Conservation (phyloP, 1,140 invertebrate genomes). For the Marisa cornuarietis region DNA sequence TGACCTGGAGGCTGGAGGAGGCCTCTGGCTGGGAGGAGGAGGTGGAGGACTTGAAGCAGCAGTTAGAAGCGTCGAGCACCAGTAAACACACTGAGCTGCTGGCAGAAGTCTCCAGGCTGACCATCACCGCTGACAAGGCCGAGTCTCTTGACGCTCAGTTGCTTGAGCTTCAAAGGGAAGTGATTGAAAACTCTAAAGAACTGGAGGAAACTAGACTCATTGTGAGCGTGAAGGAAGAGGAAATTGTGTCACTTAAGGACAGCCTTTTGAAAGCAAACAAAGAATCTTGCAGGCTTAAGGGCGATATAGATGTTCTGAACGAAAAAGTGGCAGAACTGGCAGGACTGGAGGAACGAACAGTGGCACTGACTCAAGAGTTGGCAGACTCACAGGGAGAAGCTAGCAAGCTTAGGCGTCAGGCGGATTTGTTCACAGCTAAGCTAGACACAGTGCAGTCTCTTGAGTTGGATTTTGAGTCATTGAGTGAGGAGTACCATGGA, state of each 20-base stretch:
- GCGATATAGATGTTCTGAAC: constrained; percentile 30
- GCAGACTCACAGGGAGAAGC: constrained; percentile 39
- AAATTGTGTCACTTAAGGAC: constrained; percentile 14
- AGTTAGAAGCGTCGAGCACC: constrained; percentile 27
- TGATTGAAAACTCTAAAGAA: constrained; percentile 20
- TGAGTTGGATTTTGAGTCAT: constrained; percentile 49
- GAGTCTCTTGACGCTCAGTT: constrained; percentile 22
- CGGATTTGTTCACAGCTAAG: constrained; percentile 35
- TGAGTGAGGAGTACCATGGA: constrained; percentile 54
- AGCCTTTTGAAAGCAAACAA: background rate
- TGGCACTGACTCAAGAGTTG: constrained; percentile 23
- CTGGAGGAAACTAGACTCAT: constrained; percentile 24
- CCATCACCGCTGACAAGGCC: constrained; percentile 6
- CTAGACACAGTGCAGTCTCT: constrained; percentile 40
- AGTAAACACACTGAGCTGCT: constrained; percentile 19
- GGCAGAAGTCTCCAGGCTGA: constrained; percentile 13
- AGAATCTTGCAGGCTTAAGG: constrained; percentile 22
- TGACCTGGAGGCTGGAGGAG: constrained; percentile 59
- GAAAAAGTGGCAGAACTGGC: constrained; percentile 14
- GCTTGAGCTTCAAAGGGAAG: background rate
- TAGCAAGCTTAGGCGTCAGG: constrained; percentile 34
- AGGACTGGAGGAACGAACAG: constrained; percentile 8
- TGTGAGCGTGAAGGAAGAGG: constrained; percentile 17
- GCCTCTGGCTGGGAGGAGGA: constrained; percentile 51
- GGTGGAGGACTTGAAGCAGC: constrained; percentile 36